Base-by-base conservation (phyloP, 2,113 vertebrate genomes). In the Oriolus oriolus region DNA sequence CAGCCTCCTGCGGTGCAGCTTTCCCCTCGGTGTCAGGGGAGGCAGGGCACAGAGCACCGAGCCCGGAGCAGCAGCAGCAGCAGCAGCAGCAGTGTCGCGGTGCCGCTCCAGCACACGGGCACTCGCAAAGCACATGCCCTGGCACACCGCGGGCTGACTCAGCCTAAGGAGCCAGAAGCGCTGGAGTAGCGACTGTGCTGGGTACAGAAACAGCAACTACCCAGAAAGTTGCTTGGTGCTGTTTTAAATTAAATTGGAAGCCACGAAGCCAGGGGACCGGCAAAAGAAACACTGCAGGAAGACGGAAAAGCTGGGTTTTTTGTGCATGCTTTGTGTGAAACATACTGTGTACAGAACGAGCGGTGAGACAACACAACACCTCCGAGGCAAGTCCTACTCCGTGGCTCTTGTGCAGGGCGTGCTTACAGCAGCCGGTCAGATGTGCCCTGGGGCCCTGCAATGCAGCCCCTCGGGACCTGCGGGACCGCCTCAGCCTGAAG, bases 351-450 rank as follows among this genome's bases (percentile, higher is more conserved):
- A 26, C 14, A 37, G 33, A n/a, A 45, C 0, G 1, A 30, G 49
- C 57, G 42, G 64, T 2, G 45, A 30, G 39, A 16, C 7, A 10
- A 2, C 13, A 3, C 7, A 9, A 4, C 23, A 9, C 17, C 5
- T 1, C 0, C 0, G 5, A 39, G 24, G 21, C 83, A 31, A 47
- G 15, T 41, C 47, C 28, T 23, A 1, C 15, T 15, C 19, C 21
- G 2, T 0, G 5, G 60, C 33, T 26, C 20, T 10, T 2, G 16
- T 0, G 5, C n/a, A 4, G 0, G 2, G 47, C 64, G 33, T 2
- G 19, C 45, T 69, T 3, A 4, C 4, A 18, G 44, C n/a, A 16
- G 18, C 3, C 22, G 1, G 24, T 0, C 4, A 0, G 12, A 26
- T 0, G 1, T 0, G 2, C 37, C 54, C 35, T 9, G 15, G 8